phyloP scores from a whole-genome alignment of 2,797 vertebrate genomes.

The Alosa sapidissima region DNA sequence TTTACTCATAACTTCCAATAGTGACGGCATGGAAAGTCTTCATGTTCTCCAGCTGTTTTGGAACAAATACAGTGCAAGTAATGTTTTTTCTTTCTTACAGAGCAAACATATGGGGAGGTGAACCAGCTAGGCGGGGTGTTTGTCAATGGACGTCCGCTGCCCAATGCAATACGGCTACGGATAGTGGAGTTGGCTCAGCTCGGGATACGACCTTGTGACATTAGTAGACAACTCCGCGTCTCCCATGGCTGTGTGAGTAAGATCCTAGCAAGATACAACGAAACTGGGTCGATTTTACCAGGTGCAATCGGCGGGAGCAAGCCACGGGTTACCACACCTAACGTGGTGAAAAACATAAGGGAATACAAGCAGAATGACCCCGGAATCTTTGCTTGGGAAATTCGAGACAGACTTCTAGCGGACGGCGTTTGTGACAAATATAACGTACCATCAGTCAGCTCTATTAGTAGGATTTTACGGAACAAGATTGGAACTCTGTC shows the following conservation, averaged over 20 bases:
- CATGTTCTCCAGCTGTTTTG: conserved; percentile 25
- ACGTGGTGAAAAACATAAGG: conserved; percentile 97
- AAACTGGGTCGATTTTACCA: conserved; percentile 96
- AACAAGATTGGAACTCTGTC: conserved; percentile 96
- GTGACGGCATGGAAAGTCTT: conserved; percentile 17
- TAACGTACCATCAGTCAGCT: conserved; percentile 97
- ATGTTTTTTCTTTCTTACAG: conserved; percentile 62
- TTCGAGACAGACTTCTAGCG: conserved; percentile 92
- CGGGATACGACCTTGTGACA: conserved; percentile 96
- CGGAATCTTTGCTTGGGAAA: conserved; percentile 98
- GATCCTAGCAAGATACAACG: conserved; percentile 95
- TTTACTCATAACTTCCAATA: conserved; percentile 47
- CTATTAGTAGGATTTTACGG: conserved; percentile 95
- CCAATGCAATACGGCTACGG: conserved; percentile 91
- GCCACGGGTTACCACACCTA: conserved; percentile 95
- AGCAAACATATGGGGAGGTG: conserved; percentile 98
- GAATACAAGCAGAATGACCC: conserved; percentile 98
- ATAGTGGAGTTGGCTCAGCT: conserved; percentile 98
- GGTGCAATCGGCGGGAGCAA: conserved; percentile 98
- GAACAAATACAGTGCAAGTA: conserved; percentile 21
- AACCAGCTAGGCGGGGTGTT: conserved; percentile 98
- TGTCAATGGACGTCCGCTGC: conserved; percentile 94
- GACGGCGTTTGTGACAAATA: conserved; percentile 98
- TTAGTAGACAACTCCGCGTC: conserved; percentile 93
- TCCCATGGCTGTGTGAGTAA: conserved; percentile 98